Conservation (phyloP, 2,113 vertebrate genomes). For the Mirza zaza region DNA sequence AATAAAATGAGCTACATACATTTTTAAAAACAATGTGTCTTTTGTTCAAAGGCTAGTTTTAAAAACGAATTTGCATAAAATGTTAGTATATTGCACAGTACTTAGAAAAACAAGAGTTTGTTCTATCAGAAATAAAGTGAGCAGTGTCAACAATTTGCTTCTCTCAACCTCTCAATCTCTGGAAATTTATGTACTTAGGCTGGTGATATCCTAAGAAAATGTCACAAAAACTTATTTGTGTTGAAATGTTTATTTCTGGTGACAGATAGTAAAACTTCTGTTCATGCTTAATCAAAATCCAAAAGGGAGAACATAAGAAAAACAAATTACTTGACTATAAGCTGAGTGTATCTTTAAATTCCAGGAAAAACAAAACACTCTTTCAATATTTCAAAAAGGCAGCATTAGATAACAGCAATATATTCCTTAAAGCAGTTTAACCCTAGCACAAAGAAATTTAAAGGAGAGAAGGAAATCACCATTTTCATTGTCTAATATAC, state of each 20-base stretch:
- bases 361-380: not conserved
- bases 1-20: not conserved
- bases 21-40: not conserved
- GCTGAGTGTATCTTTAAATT: conserved; percentile 37
- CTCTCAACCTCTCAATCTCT: not conserved
- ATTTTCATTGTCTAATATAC: not conserved
- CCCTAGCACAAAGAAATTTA: not conserved
- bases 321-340: conserved; percentile 20
- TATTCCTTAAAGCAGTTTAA: not conserved
- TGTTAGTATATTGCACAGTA: not conserved
- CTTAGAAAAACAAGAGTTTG: not conserved
- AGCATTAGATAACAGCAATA: not conserved
- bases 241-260: conserved; percentile 9
- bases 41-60: conserved; percentile 14
- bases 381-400: not conserved
- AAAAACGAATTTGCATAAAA: conserved; percentile 13
- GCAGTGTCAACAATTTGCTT: not conserved
- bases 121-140: not conserved
- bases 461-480: not conserved
- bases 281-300: not conserved
- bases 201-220: not conserved
- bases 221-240: not conserved
- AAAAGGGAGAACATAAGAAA: not conserved
- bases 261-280: not conserved
- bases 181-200: not conserved